phyloP scores from a whole-genome alignment of 2,797 vertebrate species.

The Sorex maritimensis region DNA sequence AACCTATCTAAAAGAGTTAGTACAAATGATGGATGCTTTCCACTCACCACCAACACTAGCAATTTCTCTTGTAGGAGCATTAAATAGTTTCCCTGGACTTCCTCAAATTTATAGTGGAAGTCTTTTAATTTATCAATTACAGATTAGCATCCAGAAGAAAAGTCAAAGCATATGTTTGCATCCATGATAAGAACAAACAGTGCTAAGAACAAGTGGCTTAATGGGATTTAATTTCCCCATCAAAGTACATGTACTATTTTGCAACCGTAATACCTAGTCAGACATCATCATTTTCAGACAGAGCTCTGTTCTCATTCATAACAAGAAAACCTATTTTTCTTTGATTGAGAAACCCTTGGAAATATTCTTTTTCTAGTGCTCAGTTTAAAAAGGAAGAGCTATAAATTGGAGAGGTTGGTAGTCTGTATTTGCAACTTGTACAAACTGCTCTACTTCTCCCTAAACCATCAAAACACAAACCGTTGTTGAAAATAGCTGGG shows the following conservation, averaged over 20 bases:
- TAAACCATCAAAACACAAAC: conserved; percentile 67
- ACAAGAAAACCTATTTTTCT: conserved; percentile 14
- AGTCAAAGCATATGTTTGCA: conserved; percentile 57
- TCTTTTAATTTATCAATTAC: conserved; percentile 33
- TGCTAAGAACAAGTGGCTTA: conserved; percentile 53
- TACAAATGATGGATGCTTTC: neutral
- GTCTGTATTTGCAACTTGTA: conserved; percentile 45
- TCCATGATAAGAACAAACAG: conserved; percentile 55
- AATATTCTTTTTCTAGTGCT: conserved; percentile 28
- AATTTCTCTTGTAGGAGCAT: conserved; percentile 4
- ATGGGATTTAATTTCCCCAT: conserved; percentile 70
- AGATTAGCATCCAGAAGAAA: conserved; percentile 47
- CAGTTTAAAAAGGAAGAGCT: conserved; percentile 53
- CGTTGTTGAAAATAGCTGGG: conserved; percentile 43
- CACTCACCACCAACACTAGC: neutral
- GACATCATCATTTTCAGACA: conserved; percentile 53
- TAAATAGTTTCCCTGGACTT: neutral
- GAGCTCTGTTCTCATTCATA: conserved; percentile 57
- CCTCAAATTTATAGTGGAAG: conserved; percentile 15
- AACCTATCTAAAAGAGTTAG: conserved; percentile 36
- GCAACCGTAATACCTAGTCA: conserved; percentile 44
- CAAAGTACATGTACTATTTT: neutral
- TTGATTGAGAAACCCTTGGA: conserved; percentile 41
- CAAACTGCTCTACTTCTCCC: conserved; percentile 50
- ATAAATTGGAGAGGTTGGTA: conserved; percentile 2